A percentile compares a stretch with the other conserved stretches of the same genome.
Conservation (phyloP, 2,888 invertebrate genomes). For the Epinotia nisella region DNA sequence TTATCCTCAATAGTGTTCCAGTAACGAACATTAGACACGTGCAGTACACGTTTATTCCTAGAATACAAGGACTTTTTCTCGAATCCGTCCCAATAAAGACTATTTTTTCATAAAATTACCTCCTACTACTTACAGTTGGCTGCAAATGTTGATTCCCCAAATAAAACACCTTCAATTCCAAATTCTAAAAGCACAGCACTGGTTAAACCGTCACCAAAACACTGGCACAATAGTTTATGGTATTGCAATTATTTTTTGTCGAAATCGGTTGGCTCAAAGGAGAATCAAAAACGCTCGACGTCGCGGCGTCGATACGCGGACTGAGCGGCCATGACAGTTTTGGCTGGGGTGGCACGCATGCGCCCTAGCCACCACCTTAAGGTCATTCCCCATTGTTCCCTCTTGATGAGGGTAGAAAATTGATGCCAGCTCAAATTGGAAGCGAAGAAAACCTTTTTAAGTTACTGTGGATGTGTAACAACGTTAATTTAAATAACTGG, state of each 20-base stretch:
- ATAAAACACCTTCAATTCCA: slow-evolving; percentile 52
- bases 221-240: slow-evolving; percentile 45
- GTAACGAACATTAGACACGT: slow-evolving; percentile 53
- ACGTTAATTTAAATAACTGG: slow-evolving; percentile 41
- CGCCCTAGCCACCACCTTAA: slow-evolving; percentile 64
- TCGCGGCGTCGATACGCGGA: slow-evolving; percentile 76
- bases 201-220: slow-evolving; percentile 49
- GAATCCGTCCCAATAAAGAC: slow-evolving; percentile 45
- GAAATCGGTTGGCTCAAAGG: slow-evolving; percentile 26
- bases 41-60: slow-evolving; percentile 32
- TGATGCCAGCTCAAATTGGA: slow-evolving; percentile 57
- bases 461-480: slow-evolving; percentile 45
- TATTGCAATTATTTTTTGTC: slow-evolving; percentile 35
- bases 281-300: slow-evolving; percentile 58
- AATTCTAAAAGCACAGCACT: slow-evolving; percentile 39
- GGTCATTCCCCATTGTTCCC: slow-evolving; percentile 77
- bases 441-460: slow-evolving; percentile 64
- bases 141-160: slow-evolving; percentile 59
- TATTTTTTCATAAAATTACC: slow-evolving; percentile 48
- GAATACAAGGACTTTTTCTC: slow-evolving; percentile 28
- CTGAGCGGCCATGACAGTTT: slow-evolving; percentile 80
- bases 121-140: slow-evolving; percentile 66
- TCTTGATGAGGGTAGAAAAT: slow-evolving; percentile 56
- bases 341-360: slow-evolving; percentile 73
- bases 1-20: slow-evolving; percentile 58